Percentiles rank a stretch among this genome's conserved stretches.
Conservation (phyloP, 2,888 invertebrate genomes). For the Ophioninae sp. region DNA sequence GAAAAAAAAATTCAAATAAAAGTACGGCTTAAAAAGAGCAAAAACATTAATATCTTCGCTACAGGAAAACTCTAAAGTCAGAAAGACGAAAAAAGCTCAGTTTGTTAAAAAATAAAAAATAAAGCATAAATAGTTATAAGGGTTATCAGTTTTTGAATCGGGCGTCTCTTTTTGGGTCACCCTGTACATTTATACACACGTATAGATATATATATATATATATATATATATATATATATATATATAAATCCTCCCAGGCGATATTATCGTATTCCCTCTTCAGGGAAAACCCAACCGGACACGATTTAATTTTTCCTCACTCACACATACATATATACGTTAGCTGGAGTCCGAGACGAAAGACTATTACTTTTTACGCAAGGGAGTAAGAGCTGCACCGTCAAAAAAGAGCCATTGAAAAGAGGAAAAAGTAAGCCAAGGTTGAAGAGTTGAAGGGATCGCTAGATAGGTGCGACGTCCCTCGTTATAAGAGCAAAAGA, state of each 20-base stretch:
- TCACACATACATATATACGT: constrained; percentile 4
- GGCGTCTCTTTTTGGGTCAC: background rate
- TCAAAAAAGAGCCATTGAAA: constrained; percentile 39
- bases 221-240: background rate
- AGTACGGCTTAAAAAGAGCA: too few relatives aligned
- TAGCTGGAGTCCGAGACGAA: constrained; percentile 1
- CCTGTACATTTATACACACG: background rate
- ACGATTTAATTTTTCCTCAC: constrained; percentile 56
- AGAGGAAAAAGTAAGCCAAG: constrained; percentile 35
- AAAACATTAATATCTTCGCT: too few relatives aligned
- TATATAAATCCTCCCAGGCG: background rate
- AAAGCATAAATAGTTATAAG: background rate
- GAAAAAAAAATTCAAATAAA: too few relatives aligned
- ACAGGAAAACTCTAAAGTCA: background rate
- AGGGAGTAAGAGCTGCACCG: constrained; percentile 28
- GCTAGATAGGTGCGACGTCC: constrained; percentile 16
- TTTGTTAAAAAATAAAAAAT: background rate
- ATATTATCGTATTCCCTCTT: constrained; percentile 50
- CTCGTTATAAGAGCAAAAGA: background rate
- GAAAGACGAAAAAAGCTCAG: background rate
- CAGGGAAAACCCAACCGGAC: constrained; percentile 52
- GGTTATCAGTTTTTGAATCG: background rate
- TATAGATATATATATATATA: constrained; percentile 3
- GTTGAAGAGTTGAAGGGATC: constrained; percentile 28
- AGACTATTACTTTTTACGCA: constrained; percentile 33